phyloP scores from a whole-genome alignment of 2,888 invertebrate species.

The Syrphus vitripennis region DNA sequence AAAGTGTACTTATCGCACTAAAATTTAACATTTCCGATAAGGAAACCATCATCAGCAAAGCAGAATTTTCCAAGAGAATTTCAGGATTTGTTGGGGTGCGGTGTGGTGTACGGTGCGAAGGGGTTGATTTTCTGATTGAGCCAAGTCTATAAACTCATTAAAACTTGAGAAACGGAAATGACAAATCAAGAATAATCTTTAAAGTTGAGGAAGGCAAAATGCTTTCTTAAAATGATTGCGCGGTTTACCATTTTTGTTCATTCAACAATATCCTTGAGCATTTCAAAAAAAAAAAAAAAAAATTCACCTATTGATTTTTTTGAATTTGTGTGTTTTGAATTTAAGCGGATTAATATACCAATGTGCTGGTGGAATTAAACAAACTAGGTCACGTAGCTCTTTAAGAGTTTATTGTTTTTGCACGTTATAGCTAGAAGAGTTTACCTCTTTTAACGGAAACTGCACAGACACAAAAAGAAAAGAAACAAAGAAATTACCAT shows the following conservation, averaged over 20 bases:
- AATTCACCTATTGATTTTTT: not conserved
- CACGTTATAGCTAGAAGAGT: not conserved
- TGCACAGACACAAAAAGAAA: not conserved
- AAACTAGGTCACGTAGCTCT: not conserved
- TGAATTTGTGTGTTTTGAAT: not conserved
- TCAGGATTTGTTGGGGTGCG: not conserved
- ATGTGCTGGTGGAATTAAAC: not conserved
- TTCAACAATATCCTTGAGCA: not conserved
- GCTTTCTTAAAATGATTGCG: not conserved
- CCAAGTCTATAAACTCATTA: constrained; percentile 48
- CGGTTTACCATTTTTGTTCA: constrained; percentile 2
- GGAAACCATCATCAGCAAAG: not conserved
- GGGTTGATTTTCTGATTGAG: constrained; percentile 29
- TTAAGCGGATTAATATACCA: not conserved
- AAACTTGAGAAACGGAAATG: constrained; percentile 34
- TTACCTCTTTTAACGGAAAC: not conserved
- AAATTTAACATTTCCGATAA: constrained; percentile 56
- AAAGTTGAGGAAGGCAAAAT: not conserved
- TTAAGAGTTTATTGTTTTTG: not conserved
- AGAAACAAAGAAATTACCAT: not conserved
- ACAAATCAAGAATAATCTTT: constrained; percentile 6
- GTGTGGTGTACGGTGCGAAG: no score
- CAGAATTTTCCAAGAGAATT: not conserved
- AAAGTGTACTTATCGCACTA: constrained; percentile 58
- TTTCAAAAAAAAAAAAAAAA: not conserved